Base-by-base conservation (phyloP, 23 tunicate species). In the Trididemnum miniatum region DNA sequence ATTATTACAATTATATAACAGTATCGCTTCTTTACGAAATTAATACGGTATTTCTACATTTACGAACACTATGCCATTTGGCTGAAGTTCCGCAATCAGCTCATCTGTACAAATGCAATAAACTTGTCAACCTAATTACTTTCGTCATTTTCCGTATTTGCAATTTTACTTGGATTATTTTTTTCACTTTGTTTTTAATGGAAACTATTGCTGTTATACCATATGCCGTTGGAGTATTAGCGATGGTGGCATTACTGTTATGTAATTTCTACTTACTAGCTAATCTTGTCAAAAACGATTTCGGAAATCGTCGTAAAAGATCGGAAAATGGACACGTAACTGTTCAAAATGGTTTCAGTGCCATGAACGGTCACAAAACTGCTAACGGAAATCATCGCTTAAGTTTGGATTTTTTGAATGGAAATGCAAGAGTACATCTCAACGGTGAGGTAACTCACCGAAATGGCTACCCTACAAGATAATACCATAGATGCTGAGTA, bases 21-120 rank as follows among this genome's bases (percentile, higher is more conserved):
- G 76, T 71, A 7, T 71, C 76, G 18, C n/a, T 71, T 36, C 31
- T 71, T 5, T 71, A 34, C 31, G 76, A 71, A 71, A 71, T 71
- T 32, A 71, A 34, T n/a, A 32, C 76, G 3, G 39, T 71, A 15
- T 71, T 71, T 71, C n/a, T 71, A 18, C 76, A 71, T n/a, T 26
- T 71, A 7, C 36, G 76, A 15, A 36, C 27, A 24, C 37, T 71
- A 15, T 71, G 39, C 38, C 18, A 71, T 37, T 3, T 71, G 20
- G 44, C 44, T 5, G 38, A n/a, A 26, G 44, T 71, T 12, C 37
- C 36, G 22, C 76, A 7, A 15, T 4, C 36, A 4, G 9, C 15
- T 18, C 3, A 3, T 32, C 12, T 71, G 27, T 71, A 71, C 31
- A 36, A 37, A 15, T 33, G 27, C 9, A 71, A 71, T 34, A 28